Evolutionary conservation across 2,888 invertebrate genomes (phyloP).

Genomic region (Asteroscopus sphinx): DNA sequence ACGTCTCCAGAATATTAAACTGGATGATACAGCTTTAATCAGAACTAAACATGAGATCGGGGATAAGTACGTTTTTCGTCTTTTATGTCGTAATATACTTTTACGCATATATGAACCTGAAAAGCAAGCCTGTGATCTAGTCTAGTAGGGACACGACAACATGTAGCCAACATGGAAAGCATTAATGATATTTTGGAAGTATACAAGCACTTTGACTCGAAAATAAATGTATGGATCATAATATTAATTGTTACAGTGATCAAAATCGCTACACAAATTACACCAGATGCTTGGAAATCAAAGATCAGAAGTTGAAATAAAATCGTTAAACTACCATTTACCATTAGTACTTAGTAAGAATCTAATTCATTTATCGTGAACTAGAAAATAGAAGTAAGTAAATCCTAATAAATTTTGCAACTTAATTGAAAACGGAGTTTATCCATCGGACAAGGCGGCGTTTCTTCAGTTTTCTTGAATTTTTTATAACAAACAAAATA

Average conservation of each 20-base stretch:
- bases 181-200: neutral
- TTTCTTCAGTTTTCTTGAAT: neutral
- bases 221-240: too few relatives aligned
- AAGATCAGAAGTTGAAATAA: too few relatives aligned
- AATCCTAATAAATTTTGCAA: too few relatives aligned
- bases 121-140: constrained; percentile 3
- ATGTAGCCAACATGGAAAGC: neutral
- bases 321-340: too few relatives aligned
- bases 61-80: constrained; percentile 38
- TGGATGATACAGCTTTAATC: constrained; percentile 42
- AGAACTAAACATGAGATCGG: constrained; percentile 41
- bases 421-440: neutral
- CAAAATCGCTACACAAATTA: too few relatives aligned
- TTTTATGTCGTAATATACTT: constrained; percentile 39
- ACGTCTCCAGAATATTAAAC: constrained; percentile 44
- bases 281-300: too few relatives aligned
- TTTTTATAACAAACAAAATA: neutral
- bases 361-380: too few relatives aligned
- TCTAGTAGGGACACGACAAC: neutral
- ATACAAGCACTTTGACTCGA: too few relatives aligned
- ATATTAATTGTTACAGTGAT: too few relatives aligned
- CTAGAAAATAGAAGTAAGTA: too few relatives aligned
- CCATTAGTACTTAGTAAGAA: too few relatives aligned
- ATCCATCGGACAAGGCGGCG: neutral
- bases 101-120: constrained; percentile 29